Conservation (phyloP, 2,113 vertebrate genomes). For the western clawed frog (Xenopus tropicalis) region DNA sequence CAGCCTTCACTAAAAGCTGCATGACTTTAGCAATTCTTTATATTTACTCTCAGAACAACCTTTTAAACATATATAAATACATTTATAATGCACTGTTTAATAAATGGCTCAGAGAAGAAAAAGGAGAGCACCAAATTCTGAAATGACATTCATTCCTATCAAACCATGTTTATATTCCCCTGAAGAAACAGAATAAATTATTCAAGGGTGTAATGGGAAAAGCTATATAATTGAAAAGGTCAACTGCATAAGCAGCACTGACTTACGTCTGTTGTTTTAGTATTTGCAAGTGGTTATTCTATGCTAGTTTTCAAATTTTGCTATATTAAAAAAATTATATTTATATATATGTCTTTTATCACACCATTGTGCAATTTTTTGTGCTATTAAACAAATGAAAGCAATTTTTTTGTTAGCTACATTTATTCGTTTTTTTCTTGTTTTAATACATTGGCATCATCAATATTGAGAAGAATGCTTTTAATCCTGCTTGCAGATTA, state of each 20-base stretch:
- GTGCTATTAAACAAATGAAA: too few species aligned
- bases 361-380: too few species aligned
- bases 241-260: constrained; percentile 19
- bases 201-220: constrained; percentile 24
- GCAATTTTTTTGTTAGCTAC: too few species aligned
- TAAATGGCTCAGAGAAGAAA: background rate
- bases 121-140: constrained; percentile 10
- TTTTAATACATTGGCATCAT: too few species aligned
- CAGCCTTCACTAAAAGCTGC: background rate
- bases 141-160: constrained; percentile 16
- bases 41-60: background rate
- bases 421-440: too few species aligned
- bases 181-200: constrained; percentile 33
- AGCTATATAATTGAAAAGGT: constrained; percentile 21
- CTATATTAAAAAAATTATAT: too few species aligned
- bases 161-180: constrained; percentile 31
- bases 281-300: background rate
- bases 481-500: too few species aligned
- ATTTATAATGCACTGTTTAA: constrained; percentile 8
- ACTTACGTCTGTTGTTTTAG: constrained; percentile 1
- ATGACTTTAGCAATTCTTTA: constrained; percentile 5
- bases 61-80: background rate
- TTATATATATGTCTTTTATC: too few species aligned
- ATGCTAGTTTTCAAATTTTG: too few species aligned
- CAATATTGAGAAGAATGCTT: too few species aligned